phyloP scores from a whole-genome alignment of 2,888 invertebrate genomes.

The Helobdella robusta region DNA sequence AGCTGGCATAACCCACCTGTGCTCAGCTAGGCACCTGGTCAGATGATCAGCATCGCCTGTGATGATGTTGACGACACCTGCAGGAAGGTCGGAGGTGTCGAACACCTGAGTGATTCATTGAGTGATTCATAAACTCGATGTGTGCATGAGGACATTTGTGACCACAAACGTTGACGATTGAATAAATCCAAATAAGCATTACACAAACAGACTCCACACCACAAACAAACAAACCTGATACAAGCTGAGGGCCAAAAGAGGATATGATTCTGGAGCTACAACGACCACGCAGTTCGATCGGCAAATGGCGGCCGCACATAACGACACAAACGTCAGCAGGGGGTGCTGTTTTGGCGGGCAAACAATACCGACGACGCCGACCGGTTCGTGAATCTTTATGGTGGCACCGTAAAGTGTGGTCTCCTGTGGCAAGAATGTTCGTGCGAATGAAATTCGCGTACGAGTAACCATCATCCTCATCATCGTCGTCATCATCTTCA shows the following conservation, averaged over 20 bases:
- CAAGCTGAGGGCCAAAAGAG: slow-evolving; percentile 47
- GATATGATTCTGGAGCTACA: slow-evolving; percentile 48
- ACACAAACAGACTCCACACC: not conserved
- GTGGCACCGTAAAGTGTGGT: slow-evolving; percentile 49
- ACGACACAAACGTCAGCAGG: slow-evolving; percentile 49
- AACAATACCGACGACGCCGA: slow-evolving; percentile 51
- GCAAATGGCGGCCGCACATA: slow-evolving; percentile 49
- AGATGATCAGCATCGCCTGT: slow-evolving; percentile 48
- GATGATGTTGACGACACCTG: slow-evolving; percentile 51
- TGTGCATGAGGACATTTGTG: too few species aligned
- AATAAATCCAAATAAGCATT: not conserved
- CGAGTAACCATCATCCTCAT: slow-evolving; percentile 1
- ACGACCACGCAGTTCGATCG: slow-evolving; percentile 50
- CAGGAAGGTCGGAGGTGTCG: slow-evolving; percentile 51
- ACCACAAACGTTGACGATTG: not conserved
- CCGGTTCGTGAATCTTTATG: slow-evolving; percentile 48
- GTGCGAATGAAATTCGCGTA: too few species aligned
- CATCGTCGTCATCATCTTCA: slow-evolving; percentile 8
- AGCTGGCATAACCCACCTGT: slow-evolving; percentile 48
- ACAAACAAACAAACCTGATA: slow-evolving; percentile 44
- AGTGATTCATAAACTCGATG: too few species aligned
- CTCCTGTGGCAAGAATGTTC: too few species aligned
- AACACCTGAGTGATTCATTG: too few species aligned
- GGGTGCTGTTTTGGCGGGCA: slow-evolving; percentile 48
- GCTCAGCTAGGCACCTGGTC: slow-evolving; percentile 47